phyloP scores from a whole-genome alignment of 2,797 vertebrate species.

The Cryptoblepharus egeriae region DNA sequence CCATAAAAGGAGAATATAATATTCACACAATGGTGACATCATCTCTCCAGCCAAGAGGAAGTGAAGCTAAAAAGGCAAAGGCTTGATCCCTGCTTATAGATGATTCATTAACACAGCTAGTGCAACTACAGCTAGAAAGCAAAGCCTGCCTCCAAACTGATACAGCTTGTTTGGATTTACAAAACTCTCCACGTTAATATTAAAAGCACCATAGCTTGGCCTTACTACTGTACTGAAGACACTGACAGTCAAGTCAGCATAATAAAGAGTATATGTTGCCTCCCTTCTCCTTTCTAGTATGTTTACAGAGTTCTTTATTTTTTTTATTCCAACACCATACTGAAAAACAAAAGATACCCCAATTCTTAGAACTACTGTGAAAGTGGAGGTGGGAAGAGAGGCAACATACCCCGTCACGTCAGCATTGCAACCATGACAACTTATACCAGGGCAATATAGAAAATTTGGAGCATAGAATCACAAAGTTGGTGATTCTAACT shows the following conservation, averaged over 20 bases:
- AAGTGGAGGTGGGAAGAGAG: neutral
- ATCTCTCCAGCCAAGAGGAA: constrained; percentile 75
- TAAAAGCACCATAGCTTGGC: fast-evolving
- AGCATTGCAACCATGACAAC: neutral
- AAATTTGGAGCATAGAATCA: too few relatives aligned
- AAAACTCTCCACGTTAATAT: neutral
- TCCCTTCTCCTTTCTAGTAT: neutral
- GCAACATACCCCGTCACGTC: neutral
- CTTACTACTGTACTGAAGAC: neutral
- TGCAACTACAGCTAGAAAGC: constrained; percentile 21
- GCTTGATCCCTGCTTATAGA: constrained; percentile 61
- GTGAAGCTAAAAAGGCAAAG: constrained; percentile 63
- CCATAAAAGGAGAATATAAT: constrained; percentile 81
- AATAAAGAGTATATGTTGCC: neutral
- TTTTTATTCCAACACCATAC: neutral
- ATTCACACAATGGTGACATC: constrained; percentile 75
- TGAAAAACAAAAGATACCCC: neutral
- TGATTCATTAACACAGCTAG: constrained; percentile 68
- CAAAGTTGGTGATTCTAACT: too few relatives aligned
- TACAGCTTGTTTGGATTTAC: neutral
- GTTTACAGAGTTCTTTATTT: neutral
- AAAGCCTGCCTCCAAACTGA: constrained; percentile 52
- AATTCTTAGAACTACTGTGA: neutral
- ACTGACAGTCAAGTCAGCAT: neutral
- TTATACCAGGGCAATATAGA: neutral